Evolutionary conservation across 2,797 vertebrate genomes (phyloP).

Genomic region (Eremophila alpestris): DNA sequence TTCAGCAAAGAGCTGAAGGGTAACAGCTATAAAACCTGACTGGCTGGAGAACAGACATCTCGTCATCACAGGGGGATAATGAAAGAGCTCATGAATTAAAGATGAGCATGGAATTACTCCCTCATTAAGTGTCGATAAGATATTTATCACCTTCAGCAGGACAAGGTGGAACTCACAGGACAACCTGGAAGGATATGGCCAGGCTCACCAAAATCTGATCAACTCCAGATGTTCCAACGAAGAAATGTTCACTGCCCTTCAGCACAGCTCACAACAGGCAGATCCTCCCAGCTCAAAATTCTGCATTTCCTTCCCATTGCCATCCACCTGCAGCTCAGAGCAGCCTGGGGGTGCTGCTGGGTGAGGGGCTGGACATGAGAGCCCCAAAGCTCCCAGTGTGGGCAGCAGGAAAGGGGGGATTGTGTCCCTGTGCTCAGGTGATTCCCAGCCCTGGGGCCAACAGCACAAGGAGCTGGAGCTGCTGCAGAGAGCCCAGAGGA

Average conservation of each 20-base stretch:
- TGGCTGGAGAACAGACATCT: not conserved
- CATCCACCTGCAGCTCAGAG: not conserved
- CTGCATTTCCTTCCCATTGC: not conserved
- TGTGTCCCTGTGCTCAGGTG: not conserved
- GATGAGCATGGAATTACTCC: not conserved
- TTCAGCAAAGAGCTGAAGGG: not conserved
- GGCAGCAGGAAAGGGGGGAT: not conserved
- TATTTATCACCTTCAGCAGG: not conserved
- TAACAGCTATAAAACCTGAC: not conserved
- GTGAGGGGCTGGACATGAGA: not conserved
- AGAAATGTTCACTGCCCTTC: not conserved
- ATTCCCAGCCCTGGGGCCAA: not conserved
- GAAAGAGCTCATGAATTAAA: not conserved
- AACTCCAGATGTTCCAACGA: no score
- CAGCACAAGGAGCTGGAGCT: not conserved
- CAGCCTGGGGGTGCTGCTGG: not conserved
- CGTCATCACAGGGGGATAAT: not conserved
- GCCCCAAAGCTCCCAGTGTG: accelerated
- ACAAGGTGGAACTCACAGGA: not conserved
- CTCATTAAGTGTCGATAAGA: not conserved
- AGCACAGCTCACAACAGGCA: not conserved
- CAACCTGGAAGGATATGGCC: not conserved
- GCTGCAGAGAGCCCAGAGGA: not conserved
- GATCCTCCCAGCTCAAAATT: not conserved
- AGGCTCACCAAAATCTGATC: not conserved